These are phyloP conservation scores for Spodoptera littoralis DNA, from an alignment of 2,888 invertebrate genomes.

Conservation along the genomic window DNA sequence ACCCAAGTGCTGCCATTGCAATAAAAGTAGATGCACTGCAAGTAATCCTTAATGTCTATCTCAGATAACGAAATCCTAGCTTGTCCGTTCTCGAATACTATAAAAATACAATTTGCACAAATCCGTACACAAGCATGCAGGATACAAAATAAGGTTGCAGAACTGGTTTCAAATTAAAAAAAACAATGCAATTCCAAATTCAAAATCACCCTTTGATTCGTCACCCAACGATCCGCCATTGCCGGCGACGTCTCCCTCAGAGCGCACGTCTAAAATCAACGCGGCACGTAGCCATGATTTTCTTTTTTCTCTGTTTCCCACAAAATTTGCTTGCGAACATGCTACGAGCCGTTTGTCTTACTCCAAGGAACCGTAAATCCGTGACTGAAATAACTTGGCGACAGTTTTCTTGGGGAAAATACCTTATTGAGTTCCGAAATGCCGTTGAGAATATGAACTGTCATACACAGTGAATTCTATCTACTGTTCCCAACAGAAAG, in stretches of 20 bases:
- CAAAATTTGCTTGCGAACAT: constrained; percentile 74
- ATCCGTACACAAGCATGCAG: too few species aligned
- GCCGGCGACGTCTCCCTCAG: constrained; percentile 36
- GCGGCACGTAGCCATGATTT: constrained; percentile 54
- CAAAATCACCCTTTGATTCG: constrained; percentile 47
- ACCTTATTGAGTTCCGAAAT: constrained; percentile 67
- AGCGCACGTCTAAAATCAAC: constrained; percentile 53
- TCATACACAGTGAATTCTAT: constrained; percentile 61
- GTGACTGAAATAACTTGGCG: constrained; percentile 76
- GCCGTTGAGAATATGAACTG: constrained; percentile 68
- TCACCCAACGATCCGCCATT: constrained; percentile 41
- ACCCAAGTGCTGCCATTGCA: too few species aligned
- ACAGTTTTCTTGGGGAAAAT: constrained; percentile 57
- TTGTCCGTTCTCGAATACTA: too few species aligned
- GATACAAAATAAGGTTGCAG: too few species aligned
- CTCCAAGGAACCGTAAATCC: constrained; percentile 73
- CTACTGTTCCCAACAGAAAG: constrained; percentile 40
- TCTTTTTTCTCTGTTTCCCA: constrained; percentile 50
- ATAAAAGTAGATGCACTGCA: too few species aligned
- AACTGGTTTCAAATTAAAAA: too few species aligned
- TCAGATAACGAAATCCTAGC: too few species aligned
- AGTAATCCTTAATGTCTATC: too few species aligned
- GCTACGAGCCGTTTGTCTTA: constrained; percentile 74
- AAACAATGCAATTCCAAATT: constrained; percentile 52
- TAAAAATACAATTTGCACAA: too few species aligned